These are phyloP conservation scores for Silurus meridionalis DNA, from an alignment of 2,113 vertebrate genomes.

Conservation along the genomic window DNA sequence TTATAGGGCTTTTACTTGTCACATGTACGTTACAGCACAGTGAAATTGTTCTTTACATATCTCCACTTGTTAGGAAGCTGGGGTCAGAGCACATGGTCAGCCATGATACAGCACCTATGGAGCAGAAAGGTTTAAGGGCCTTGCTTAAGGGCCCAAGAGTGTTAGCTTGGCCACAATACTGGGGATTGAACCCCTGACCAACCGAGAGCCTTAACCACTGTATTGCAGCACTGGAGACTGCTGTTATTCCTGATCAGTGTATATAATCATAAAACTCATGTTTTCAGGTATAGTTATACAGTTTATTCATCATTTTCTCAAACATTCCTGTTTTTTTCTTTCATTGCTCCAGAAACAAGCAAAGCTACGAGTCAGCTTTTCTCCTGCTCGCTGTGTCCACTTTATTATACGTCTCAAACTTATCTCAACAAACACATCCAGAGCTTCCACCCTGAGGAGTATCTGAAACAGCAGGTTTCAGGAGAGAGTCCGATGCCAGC, in stretches of 20 bases:
- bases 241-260: neutral
- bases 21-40: too few species aligned
- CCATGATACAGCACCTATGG: too few species aligned
- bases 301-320: neutral
- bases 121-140: too few species aligned
- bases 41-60: too few species aligned
- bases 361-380: neutral
- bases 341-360: neutral
- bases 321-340: neutral
- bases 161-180: too few species aligned
- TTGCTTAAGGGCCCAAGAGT: too few species aligned
- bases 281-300: neutral
- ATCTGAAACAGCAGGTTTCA: neutral
- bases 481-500: neutral
- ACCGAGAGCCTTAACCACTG: too few species aligned
- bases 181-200: too few species aligned
- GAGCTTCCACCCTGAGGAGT: neutral
- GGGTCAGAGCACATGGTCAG: too few species aligned
- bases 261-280: neutral
- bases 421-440: constrained; percentile 3
- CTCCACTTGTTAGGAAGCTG: too few species aligned
- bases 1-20: too few species aligned
- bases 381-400: constrained; percentile 10
- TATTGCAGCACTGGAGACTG: too few species aligned
- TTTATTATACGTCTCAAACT: constrained; percentile 1